These are phyloP conservation scores for Phyllostomus hastatus DNA, from an alignment of 2,113 vertebrate genomes.

Conservation along the genomic window DNA sequence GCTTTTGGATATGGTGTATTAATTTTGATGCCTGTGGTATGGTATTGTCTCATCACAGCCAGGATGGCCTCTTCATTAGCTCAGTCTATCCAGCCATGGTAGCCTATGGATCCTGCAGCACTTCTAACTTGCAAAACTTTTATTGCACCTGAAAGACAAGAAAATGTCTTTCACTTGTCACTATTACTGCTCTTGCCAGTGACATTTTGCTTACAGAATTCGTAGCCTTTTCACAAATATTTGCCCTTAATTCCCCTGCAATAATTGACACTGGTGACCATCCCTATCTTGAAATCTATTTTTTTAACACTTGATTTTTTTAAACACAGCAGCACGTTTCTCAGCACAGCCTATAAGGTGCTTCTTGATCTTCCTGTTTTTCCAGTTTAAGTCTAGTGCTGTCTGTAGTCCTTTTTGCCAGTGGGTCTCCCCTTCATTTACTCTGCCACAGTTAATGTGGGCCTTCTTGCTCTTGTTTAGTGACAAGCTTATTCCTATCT, in stretches of 20 bases:
- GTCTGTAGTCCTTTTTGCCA: background rate
- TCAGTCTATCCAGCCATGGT: background rate
- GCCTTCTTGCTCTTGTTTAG: background rate
- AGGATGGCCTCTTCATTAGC: background rate
- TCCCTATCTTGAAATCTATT: background rate
- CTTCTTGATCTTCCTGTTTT: background rate
- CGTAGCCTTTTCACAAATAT: background rate
- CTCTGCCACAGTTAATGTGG: background rate
- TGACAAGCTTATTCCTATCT: background rate
- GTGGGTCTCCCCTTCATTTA: background rate
- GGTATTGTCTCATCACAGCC: background rate
- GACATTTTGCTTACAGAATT: background rate
- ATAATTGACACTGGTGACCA: background rate
- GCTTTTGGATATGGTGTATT: background rate
- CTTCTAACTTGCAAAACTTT: background rate
- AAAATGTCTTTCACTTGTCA: background rate
- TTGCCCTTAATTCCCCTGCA: background rate
- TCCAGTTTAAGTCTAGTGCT: background rate
- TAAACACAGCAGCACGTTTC: background rate
- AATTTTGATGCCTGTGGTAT: background rate
- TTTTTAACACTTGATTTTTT: background rate
- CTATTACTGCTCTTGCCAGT: background rate
- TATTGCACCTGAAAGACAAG: background rate
- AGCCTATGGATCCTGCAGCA: background rate
- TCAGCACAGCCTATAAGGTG: background rate